phyloP scores from a whole-genome alignment of 2,113 vertebrate genomes.

The Gymnorhina tibicen region DNA sequence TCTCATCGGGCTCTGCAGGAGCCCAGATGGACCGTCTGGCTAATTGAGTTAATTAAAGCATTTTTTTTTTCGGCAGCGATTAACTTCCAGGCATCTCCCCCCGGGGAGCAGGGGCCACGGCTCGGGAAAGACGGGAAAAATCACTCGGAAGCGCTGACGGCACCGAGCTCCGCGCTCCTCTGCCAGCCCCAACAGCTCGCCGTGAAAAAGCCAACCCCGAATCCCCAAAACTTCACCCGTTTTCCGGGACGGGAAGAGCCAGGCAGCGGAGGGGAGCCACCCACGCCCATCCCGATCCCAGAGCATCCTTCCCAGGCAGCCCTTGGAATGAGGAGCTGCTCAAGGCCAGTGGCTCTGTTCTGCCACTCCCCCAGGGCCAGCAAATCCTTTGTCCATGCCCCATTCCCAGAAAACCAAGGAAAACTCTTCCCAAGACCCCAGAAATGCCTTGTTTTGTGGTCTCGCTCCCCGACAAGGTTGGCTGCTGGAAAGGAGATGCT shows the following conservation, averaged over 20 bases:
- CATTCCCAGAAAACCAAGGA: not conserved
- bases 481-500: rapidly evolving
- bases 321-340: not conserved
- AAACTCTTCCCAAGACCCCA: not conserved
- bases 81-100: constrained; percentile 21
- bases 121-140: not conserved
- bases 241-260: not conserved
- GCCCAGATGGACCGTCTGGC: not conserved
- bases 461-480: rapidly evolving
- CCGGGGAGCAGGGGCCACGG: not conserved
- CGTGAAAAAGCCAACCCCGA: rapidly evolving
- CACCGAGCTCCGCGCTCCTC: not conserved
- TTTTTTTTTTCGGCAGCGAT: not conserved
- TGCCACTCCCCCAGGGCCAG: not conserved
- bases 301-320: not conserved
- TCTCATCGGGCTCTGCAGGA: not conserved
- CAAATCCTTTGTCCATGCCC: not conserved
- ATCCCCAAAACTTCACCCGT: not conserved
- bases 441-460: not conserved
- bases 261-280: not conserved
- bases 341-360: not conserved
- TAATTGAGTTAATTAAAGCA: constrained; percentile 42
- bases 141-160: not conserved
- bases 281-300: not conserved
- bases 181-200: not conserved